Evolutionary conservation across 2,113 vertebrate genomes (phyloP), one percentile per base, ranked within the genome.

Genomic region (Oncorhynchus masou): DNA sequence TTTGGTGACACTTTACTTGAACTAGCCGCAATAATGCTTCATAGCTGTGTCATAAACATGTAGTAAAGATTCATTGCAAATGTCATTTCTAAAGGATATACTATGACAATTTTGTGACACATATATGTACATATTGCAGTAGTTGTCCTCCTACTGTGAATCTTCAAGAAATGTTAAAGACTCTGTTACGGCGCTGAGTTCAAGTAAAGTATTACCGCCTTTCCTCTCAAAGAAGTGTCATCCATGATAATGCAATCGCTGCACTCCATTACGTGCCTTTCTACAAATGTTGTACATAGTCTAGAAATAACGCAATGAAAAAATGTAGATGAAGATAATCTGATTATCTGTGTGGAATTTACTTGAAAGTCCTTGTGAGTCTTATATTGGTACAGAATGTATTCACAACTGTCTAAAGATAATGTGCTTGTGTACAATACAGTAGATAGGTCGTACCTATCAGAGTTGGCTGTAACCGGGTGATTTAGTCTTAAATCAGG

Each of bases 321-420:
- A 22, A 24, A 62, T 62, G 59, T 89, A 81, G 91, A 86, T 91
- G 79, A 80, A 81, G 71, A 62, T 72, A 73, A 82, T 80, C 25
- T 69, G 49, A 74, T 69, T 66, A 65, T 75, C 73, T 87, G 67
- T 86, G 76, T 78, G 85, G 76, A 88, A 88, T 81, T 82, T 91
- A 91, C 91, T 92, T 89, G 88, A 92, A 90, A 85, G 73, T 45
- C 39, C 39, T 45, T 45, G 68, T 85, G 86, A 83, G 34, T 85
- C 74, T 79, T 85, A 79, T 11, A 78, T 81, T 85, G 9, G 39
- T 45, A 19, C 79, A 84, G 66, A 71, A 66, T 75, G 22, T 70
- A 59, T 45, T 79, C 20, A 68, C 11, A 9, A 22, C 71, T 59
- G 11, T 13, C 15, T 68, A 24, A 70, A 70, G 77, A 83, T 76